Percentiles rank a stretch among this genome's conserved stretches.
These are phyloP conservation scores for Psilopsiagon aurifrons DNA, from an alignment of 2,113 vertebrate genomes.

Conservation along the genomic window DNA sequence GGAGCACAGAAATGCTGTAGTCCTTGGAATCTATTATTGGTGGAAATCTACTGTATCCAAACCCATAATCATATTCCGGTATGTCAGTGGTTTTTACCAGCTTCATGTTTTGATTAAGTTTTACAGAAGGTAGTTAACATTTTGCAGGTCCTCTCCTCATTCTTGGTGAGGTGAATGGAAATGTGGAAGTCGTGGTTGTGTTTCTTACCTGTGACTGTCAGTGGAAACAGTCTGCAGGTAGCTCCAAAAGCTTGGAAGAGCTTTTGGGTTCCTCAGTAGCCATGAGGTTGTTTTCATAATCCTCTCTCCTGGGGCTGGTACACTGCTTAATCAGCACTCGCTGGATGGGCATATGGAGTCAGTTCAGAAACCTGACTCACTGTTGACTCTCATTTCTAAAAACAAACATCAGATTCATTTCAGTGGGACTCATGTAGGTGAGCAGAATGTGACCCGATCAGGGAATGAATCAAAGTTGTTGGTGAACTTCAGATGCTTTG, in stretches of 20 bases:
- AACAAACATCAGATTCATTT: background rate
- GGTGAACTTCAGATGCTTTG: background rate
- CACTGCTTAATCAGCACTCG: fast-evolving
- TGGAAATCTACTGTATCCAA: background rate
- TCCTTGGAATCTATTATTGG: background rate
- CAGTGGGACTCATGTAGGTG: background rate
- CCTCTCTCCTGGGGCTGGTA: background rate
- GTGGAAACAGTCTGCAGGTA: background rate
- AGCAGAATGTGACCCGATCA: background rate
- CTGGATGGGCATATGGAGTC: background rate
- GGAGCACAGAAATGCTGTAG: background rate
- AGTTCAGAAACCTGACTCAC: background rate
- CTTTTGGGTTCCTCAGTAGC: background rate
- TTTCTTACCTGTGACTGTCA: background rate
- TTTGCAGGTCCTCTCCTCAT: background rate
- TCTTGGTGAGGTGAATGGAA: background rate
- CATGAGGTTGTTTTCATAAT: background rate
- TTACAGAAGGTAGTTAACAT: background rate
- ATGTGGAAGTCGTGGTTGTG: fast-evolving
- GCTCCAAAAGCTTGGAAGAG: background rate
- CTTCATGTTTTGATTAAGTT: background rate
- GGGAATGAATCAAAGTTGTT: background rate
- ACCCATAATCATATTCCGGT: background rate
- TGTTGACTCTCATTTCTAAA: background rate
- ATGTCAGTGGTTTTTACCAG: background rate